Percentiles rank a stretch among this genome's conserved stretches.
Conservation (phyloP, 2,113 vertebrate species). For the Toxotes chatareus region DNA sequence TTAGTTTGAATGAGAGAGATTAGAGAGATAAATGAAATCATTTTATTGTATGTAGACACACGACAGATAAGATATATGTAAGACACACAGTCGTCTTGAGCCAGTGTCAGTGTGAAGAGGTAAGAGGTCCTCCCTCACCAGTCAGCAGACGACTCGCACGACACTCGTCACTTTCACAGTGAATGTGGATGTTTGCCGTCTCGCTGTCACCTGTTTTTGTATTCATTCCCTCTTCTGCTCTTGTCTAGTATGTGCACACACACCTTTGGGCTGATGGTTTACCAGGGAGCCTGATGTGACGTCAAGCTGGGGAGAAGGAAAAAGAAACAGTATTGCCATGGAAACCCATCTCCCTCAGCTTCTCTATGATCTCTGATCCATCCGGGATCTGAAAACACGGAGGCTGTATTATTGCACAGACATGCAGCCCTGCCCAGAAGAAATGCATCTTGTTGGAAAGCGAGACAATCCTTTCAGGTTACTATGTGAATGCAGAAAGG, state of each 20-base stretch:
- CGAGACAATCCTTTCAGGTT: neutral
- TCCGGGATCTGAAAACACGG: constrained; percentile 59
- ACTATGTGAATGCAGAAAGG: neutral
- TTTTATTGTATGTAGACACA: neutral
- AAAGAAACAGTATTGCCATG: constrained; percentile 80
- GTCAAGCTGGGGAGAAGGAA: constrained; percentile 57
- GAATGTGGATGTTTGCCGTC: constrained; percentile 35
- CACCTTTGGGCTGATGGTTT: constrained; percentile 71
- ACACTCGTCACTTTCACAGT: constrained; percentile 10
- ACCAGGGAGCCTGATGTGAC: constrained; percentile 73
- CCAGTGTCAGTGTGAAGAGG: neutral
- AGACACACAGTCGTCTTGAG: neutral
- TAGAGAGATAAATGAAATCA: neutral
- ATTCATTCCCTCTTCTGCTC: constrained; percentile 26
- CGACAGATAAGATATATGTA: neutral
- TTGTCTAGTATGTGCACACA: constrained; percentile 26
- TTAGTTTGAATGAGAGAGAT: neutral
- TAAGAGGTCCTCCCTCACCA: neutral
- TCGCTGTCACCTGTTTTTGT: neutral
- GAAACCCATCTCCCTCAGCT: constrained; percentile 79
- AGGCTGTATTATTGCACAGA: constrained; percentile 35
- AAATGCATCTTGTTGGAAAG: neutral
- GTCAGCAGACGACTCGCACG: constrained; percentile 16
- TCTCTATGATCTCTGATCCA: constrained; percentile 65
- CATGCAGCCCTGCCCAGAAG: neutral